Percentiles rank a stretch among this genome's conserved stretches.
Evolutionary conservation across 2,113 vertebrate genomes (phyloP).

Genomic region (Ptychochromis oligacanthus): DNA sequence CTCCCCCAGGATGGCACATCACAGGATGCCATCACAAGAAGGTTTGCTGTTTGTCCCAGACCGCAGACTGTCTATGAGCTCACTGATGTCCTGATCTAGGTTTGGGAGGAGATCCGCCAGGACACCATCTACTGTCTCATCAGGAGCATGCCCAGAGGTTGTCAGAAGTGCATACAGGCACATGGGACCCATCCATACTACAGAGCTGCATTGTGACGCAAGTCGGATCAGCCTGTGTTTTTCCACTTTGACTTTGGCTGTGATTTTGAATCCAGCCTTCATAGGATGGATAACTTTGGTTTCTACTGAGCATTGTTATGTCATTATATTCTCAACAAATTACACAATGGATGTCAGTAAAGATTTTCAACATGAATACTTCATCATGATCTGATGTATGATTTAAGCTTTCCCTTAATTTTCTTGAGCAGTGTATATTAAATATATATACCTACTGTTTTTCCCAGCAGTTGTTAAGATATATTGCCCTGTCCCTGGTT

Average conservation of each 20-base stretch:
- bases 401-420: too few species aligned
- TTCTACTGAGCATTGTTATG: rapidly evolving
- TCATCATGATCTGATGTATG: too few species aligned
- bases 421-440: neutral
- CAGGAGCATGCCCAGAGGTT: too few species aligned
- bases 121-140: too few species aligned
- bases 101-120: neutral
- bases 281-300: neutral
- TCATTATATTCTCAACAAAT: neutral
- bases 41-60: neutral
- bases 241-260: rapidly evolving
- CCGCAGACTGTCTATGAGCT: neutral
- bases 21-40: too few species aligned
- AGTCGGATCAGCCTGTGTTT: neutral
- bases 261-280: neutral
- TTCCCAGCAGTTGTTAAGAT: neutral
- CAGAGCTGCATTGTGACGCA: too few species aligned
- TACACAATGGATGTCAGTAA: too few species aligned
- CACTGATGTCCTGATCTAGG: neutral
- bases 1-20: too few species aligned
- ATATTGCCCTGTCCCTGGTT: too few species aligned
- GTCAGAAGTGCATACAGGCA: too few species aligned
- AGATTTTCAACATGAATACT: too few species aligned
- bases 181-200: too few species aligned
- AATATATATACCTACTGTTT: rapidly evolving